phyloP scores from a whole-genome alignment of 2,113 vertebrate genomes.

The Psittacula cyanocephala region DNA sequence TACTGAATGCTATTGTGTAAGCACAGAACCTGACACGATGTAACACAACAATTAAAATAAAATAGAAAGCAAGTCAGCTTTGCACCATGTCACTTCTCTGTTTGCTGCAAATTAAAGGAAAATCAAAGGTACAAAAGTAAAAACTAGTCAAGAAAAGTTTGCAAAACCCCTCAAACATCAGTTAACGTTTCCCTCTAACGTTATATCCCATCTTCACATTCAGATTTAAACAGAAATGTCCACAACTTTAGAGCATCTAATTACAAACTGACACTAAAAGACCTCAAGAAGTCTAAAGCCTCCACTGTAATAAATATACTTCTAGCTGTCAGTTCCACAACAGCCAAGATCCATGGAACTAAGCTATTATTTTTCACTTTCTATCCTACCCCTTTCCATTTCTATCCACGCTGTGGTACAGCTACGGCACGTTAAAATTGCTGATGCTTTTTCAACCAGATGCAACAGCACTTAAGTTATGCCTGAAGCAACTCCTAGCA shows the following conservation, averaged over 20 bases:
- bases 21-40: conserved; percentile 25
- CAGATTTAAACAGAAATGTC: background rate
- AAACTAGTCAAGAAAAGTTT: background rate
- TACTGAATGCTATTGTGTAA: conserved; percentile 49
- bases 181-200: background rate
- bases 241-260: background rate
- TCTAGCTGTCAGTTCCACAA: background rate
- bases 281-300: background rate
- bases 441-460: background rate
- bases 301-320: background rate
- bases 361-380: background rate
- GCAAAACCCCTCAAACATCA: background rate
- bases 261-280: background rate
- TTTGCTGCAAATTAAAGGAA: conserved; percentile 29
- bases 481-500: background rate
- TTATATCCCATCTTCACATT: background rate
- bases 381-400: background rate
- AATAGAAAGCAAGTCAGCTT: conserved; percentile 41
- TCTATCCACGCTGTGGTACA: background rate
- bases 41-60: conserved; percentile 67
- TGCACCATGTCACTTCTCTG: background rate
- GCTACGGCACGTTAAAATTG: background rate
- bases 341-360: background rate
- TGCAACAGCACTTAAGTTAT: background rate
- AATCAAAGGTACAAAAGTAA: background rate